phyloP scores from a whole-genome alignment of 2,113 vertebrate species.

The Esox niger region DNA sequence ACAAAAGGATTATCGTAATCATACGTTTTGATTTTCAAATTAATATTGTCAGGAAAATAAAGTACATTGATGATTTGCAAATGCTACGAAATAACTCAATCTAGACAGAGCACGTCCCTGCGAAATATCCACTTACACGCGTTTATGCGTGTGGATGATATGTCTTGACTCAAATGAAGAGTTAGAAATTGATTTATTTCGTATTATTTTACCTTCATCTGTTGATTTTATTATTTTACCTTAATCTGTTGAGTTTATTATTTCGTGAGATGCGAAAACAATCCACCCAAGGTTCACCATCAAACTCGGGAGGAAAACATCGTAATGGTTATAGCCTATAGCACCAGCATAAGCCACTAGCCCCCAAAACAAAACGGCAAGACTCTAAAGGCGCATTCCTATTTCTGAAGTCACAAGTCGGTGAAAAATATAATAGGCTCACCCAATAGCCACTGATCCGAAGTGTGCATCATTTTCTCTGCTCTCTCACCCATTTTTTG shows the following conservation, averaged over 20 bases:
- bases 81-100: slow-evolving; percentile 37
- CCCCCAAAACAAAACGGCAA: slow-evolving; percentile 37
- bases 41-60: neutral
- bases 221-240: slow-evolving; percentile 40
- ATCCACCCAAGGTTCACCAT: slow-evolving; percentile 46
- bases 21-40: neutral
- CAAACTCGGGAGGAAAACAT: slow-evolving; percentile 54
- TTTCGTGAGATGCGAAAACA: slow-evolving; percentile 27
- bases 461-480: slow-evolving; percentile 48
- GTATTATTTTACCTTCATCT: slow-evolving; percentile 44
- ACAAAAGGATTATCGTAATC: neutral
- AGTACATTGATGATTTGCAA: neutral
- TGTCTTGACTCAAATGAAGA: slow-evolving; percentile 46
- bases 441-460: slow-evolving; percentile 63
- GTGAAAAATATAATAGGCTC: slow-evolving; percentile 50
- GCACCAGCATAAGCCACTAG: slow-evolving; percentile 40
- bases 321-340: slow-evolving; percentile 55
- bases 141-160: slow-evolving; percentile 26
- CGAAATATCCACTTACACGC: slow-evolving; percentile 19
- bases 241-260: slow-evolving; percentile 17
- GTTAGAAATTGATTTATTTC: slow-evolving; percentile 17
- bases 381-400: neutral
- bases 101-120: slow-evolving; percentile 56
- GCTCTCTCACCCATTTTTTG: slow-evolving; percentile 42
- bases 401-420: slow-evolving; percentile 45